phyloP scores from a whole-genome alignment of 2,113 vertebrate species.

The Pseudopodoces humilis region DNA sequence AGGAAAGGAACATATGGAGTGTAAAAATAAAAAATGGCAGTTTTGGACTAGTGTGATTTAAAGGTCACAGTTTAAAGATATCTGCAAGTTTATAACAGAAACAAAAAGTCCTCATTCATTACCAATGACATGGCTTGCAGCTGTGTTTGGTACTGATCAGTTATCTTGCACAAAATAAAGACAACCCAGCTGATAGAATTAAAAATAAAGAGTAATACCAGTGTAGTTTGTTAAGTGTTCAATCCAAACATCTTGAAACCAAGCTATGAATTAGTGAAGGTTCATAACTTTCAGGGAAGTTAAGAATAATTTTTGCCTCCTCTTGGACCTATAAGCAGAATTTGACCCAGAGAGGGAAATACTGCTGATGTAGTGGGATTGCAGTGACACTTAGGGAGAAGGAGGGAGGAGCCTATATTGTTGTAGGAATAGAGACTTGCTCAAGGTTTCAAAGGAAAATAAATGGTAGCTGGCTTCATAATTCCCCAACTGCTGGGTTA shows the following conservation, averaged over 20 bases:
- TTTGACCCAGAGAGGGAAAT: neutral
- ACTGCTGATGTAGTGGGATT: neutral
- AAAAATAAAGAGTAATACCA: neutral
- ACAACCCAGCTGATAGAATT: neutral
- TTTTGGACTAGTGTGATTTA: neutral
- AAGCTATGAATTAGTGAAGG: neutral
- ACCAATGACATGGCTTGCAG: neutral
- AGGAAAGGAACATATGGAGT: neutral
- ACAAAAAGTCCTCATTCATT: neutral
- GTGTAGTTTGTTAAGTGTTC: neutral
- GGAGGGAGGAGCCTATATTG: accelerated
- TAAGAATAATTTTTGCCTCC: neutral
- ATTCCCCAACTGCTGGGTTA: neutral
- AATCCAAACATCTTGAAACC: neutral
- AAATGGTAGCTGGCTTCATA: neutral
- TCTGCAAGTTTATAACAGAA: neutral
- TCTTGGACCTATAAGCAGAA: neutral
- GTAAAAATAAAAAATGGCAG: neutral
- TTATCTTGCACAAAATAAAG: neutral
- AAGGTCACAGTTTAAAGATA: slow-evolving; percentile 16
- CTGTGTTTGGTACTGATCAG: neutral
- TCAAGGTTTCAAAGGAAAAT: neutral
- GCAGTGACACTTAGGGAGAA: neutral
- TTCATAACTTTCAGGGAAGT: neutral
- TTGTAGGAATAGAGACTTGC: neutral